Base-by-base conservation (phyloP, 2,888 invertebrate species). In the Agonopterix subpropinquella region DNA sequence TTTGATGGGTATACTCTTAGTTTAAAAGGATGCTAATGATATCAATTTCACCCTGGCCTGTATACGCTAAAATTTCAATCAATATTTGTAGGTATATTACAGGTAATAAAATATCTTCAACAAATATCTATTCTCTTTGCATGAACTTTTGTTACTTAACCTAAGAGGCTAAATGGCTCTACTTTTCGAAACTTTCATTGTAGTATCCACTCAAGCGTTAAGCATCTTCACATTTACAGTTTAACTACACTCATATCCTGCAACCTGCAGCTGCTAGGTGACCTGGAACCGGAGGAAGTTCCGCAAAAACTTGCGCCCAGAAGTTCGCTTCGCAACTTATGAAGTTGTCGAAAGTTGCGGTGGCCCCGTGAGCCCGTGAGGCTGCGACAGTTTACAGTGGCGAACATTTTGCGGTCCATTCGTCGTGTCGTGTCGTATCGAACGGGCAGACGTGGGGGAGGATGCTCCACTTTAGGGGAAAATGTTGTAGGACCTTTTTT, bases 371-470 rank as follows among this genome's bases (percentile, higher is more conserved):
- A 63, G 28, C 28, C 28, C 28, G 59, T 60, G 61, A 62, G 39
- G 39, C 10, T 60, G 64, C 64, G 65, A 65, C 68, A 67, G 76
- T 76, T 75, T 75, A 72, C 64, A 67, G 73, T 67, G 66, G 67
- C 65, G 70, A 72, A 76, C 74, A 70, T 66, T 65, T 63, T 65
- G 69, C 61, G 69, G 69, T 65, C 55, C 55, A 49, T 54, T 58
- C 58, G 54, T 53, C 61, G 61, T 65, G 64, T 64, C 54, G 62
- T 60, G 63, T 54, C 54, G 55, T 51, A 55, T 43, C 13, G 43
- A 8, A 39, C 39, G 10, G 39, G n/a, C 39, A 39, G 39, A 28
- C 28, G 28, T 11, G 41, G 47, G 44, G 53, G 8, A 47, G 28
- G 47, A 47, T 55, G 58, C 66, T 69, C 65, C 55, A 58, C 58